Percentiles rank a stretch among this genome's conserved stretches.
Conservation (phyloP, 2,113 vertebrate genomes). For the Ictidomys tridecemlineatus region DNA sequence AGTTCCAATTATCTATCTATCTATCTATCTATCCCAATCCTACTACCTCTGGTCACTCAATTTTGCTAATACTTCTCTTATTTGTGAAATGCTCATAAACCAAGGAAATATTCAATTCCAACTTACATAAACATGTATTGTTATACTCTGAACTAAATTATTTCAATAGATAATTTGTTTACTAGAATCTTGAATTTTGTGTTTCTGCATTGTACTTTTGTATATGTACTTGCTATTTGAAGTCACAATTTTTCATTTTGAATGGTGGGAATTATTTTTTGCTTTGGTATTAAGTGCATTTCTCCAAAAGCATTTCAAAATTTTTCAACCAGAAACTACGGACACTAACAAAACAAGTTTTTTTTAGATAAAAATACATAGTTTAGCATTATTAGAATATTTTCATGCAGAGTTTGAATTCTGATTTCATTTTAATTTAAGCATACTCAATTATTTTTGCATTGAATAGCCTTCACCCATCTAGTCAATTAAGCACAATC, state of each 20-base stretch:
- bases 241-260: not conserved
- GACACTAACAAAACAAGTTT: not conserved
- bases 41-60: not conserved
- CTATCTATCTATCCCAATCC: not conserved
- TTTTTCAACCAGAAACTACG: not conserved
- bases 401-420: not conserved
- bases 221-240: not conserved
- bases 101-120: not conserved
- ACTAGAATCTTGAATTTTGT: not conserved
- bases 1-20: not conserved
- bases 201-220: not conserved
- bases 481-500: not conserved
- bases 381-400: not conserved
- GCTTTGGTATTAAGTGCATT: not conserved
- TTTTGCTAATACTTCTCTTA: not conserved
- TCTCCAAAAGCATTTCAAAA: not conserved
- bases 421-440: not conserved
- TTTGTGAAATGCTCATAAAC: not conserved
- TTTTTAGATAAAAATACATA: not conserved
- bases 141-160: not conserved
- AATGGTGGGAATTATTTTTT: not conserved
- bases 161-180: not conserved
- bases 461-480: not conserved
- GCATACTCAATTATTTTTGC: not conserved
- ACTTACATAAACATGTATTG: too few relatives aligned